phyloP scores from a whole-genome alignment of 1,140 invertebrate species.

The Rhyzopertha dominica region DNA sequence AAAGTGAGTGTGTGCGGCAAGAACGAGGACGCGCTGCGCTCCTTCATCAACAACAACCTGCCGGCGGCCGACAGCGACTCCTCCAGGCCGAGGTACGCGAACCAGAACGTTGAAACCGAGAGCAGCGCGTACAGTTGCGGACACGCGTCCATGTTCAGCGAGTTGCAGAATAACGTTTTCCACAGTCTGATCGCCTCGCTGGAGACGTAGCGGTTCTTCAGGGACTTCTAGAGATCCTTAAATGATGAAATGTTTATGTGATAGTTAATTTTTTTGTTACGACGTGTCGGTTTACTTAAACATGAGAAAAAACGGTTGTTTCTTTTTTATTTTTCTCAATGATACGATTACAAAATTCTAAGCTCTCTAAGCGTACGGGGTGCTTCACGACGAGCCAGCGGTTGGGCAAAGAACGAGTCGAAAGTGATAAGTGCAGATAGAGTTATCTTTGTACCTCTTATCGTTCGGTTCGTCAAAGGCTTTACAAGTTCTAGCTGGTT shows the following conservation, averaged over 20 bases:
- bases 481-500: no score
- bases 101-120: slow-evolving; percentile 28
- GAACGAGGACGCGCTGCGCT: slow-evolving; percentile 21
- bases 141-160: slow-evolving; percentile 54
- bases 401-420: no score
- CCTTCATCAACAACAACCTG: slow-evolving; percentile 35
- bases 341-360: no score
- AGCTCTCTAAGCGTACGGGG: no score
- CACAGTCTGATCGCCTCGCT: slow-evolving; percentile 55
- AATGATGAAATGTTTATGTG: no score
- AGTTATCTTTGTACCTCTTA: no score
- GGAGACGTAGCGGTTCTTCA: slow-evolving; percentile 50
- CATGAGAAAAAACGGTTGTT: no score
- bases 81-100: slow-evolving; percentile 22
- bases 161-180: slow-evolving; percentile 56
- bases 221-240: slow-evolving; percentile 4
- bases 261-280: slow-evolving; percentile 11
- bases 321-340: no score
- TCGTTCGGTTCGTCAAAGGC: no score
- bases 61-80: slow-evolving; percentile 27
- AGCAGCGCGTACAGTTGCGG: slow-evolving; percentile 49
- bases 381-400: no score
- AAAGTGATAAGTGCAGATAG: no score
- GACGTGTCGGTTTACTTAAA: no score
- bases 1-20: slow-evolving; percentile 6